phyloP scores from a whole-genome alignment of 1,140 invertebrate genomes.

The Psix sp. region DNA sequence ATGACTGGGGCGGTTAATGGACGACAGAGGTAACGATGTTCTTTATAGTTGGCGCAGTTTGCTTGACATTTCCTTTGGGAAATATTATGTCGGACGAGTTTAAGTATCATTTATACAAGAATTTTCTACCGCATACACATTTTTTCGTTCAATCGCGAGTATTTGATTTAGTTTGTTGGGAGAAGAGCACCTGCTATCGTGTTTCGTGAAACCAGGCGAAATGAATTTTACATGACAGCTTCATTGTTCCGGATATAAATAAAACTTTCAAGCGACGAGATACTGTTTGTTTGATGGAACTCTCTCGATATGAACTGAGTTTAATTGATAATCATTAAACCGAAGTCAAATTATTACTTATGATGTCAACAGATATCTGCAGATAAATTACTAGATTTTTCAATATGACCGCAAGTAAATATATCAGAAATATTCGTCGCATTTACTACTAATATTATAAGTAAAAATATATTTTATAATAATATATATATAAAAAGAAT shows the following conservation, averaged over 20 bases:
- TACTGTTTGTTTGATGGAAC: too few species aligned
- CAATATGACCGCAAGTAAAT: too few species aligned
- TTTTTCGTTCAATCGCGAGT: constrained; percentile 7
- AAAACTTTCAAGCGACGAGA: constrained; percentile 1
- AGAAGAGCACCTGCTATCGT: constrained; percentile 9
- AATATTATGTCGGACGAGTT: constrained; percentile 14
- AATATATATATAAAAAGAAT: too few species aligned
- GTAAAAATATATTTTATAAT: too few species aligned
- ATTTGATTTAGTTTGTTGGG: constrained; percentile 19
- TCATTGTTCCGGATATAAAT: constrained; percentile 9
- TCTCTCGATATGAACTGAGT: too few species aligned
- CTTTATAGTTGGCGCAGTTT: constrained; percentile 17
- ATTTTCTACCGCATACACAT: constrained; percentile 6
- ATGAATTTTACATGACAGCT: constrained; percentile 8
- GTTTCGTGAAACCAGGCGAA: constrained; percentile 5
- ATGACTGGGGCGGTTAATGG: constrained; percentile 7
- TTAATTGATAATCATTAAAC: too few species aligned
- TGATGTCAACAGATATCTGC: too few species aligned
- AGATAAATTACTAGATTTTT: too few species aligned
- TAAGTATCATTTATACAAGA: constrained; percentile 22
- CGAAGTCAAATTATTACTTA: too few species aligned
- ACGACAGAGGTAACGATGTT: constrained; percentile 19
- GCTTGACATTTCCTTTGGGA: constrained; percentile 25
- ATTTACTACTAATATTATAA: too few species aligned
- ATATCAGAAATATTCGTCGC: too few species aligned